Evolutionary conservation across 1,140 invertebrate genomes (phyloP).

Genomic region (Diplogasteroides magnus): DNA sequence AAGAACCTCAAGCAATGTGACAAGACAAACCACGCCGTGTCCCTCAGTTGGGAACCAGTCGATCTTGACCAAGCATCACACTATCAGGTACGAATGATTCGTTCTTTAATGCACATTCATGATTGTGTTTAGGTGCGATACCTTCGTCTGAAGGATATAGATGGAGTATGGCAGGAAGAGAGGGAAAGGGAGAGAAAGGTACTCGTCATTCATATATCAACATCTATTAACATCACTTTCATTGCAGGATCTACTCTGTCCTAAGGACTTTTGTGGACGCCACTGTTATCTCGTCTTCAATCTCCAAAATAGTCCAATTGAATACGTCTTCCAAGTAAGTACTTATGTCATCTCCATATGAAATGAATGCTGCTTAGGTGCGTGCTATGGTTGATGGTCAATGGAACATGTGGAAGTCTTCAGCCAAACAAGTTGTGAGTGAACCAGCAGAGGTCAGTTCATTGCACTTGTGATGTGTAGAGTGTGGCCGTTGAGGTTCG

Average conservation of each 20-base stretch:
- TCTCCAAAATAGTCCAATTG: constrained; percentile 41
- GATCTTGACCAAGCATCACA: constrained; percentile 47
- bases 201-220: not conserved
- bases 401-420: constrained; percentile 54
- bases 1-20: constrained; percentile 54
- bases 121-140: constrained; percentile 41
- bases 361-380: constrained; percentile 36
- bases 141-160: constrained; percentile 39
- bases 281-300: constrained; percentile 55
- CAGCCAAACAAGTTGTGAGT: constrained; percentile 35
- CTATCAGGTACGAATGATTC: constrained; percentile 38
- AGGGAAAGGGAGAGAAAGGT: constrained; percentile 38
- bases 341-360: not conserved
- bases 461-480: too few species aligned
- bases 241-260: constrained; percentile 43
- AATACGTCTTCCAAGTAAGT: constrained; percentile 47
- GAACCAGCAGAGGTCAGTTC: constrained; percentile 47
- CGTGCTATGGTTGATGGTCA: constrained; percentile 53
- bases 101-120: not conserved
- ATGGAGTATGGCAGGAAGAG: constrained; percentile 37
- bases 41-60: constrained; percentile 54
- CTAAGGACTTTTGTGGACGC: constrained; percentile 47
- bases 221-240: constrained; percentile 1
- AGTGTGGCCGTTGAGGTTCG: not conserved
- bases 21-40: constrained; percentile 45